A percentile compares a stretch with the other conserved stretches of the same genome.
Conservation (phyloP, 2,113 vertebrate species). For the Morphnarchus princeps region DNA sequence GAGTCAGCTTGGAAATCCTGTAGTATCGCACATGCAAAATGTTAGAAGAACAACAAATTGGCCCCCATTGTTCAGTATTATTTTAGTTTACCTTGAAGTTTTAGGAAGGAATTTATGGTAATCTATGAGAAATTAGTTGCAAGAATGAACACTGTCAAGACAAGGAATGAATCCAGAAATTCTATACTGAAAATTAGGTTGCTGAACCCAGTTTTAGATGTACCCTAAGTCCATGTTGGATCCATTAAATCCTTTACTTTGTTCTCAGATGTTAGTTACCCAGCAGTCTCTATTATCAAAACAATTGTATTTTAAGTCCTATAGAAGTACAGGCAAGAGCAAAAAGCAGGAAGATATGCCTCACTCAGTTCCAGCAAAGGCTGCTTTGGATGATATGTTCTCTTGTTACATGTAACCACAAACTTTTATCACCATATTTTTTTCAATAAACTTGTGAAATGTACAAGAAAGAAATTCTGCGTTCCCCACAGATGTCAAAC, state of each 20-base stretch:
- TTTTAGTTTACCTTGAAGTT: not conserved
- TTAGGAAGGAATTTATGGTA: not conserved
- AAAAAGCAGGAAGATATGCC: not conserved
- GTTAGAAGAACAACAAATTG: not conserved
- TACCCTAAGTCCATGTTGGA: not conserved
- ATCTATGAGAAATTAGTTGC: not conserved
- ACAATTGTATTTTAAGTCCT: not conserved
- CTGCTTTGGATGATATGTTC: not conserved
- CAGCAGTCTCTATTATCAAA: not conserved
- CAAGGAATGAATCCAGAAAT: not conserved
- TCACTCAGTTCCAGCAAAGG: not conserved
- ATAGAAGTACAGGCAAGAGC: not conserved
- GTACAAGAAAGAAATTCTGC: not conserved
- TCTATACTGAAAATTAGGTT: not conserved
- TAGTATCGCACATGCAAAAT: not conserved
- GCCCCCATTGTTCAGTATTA: fast-evolving
- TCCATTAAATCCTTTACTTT: not conserved
- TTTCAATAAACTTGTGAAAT: not conserved
- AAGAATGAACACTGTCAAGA: not conserved
- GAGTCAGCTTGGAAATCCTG: not conserved
- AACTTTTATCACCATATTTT: not conserved
- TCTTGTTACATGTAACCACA: not conserved
- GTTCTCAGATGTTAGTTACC: not conserved
- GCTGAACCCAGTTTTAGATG: not conserved
- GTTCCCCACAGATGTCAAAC: not conserved